Conservation (phyloP, 2,888 invertebrate genomes). For the Portevinia maculata region DNA sequence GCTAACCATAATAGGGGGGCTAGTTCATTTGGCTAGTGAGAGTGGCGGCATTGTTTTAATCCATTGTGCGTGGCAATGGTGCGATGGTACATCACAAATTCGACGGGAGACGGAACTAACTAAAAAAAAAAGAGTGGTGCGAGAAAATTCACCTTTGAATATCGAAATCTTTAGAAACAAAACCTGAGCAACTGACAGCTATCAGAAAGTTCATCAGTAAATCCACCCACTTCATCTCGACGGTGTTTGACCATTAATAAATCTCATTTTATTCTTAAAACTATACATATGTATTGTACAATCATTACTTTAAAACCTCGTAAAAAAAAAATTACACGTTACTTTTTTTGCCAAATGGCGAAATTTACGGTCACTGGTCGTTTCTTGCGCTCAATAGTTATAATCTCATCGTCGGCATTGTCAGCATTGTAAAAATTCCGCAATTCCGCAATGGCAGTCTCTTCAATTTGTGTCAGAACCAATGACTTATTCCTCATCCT, state of each 20-base stretch:
- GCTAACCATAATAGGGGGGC: no score
- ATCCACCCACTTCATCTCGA: background rate
- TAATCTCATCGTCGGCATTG: constrained; percentile 88
- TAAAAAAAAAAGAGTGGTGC: no score
- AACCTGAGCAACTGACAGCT: no score
- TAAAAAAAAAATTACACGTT: constrained; percentile 29
- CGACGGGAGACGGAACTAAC: no score
- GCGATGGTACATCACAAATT: no score
- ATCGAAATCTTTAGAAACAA: no score
- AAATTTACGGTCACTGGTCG: constrained; percentile 79
- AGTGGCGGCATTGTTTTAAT: no score
- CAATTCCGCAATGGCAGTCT: constrained; percentile 92
- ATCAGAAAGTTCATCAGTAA: no score
- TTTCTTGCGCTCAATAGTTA: constrained; percentile 84
- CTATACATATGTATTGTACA: background rate
- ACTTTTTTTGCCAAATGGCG: constrained; percentile 78
- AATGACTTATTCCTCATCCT: constrained; percentile 90
- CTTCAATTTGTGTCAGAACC: constrained; percentile 92
- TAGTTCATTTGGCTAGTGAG: no score
- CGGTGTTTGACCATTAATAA: constrained; percentile 1
- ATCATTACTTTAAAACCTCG: no score
- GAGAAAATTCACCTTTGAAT: no score
- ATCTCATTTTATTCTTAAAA: constrained; percentile 53
- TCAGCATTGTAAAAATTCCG: constrained; percentile 89
- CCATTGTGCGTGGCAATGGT: no score